A percentile compares a stretch with the other conserved stretches of the same genome.
phyloP scores from a whole-genome alignment of 1,140 invertebrate species.

The Sitophilus oryzae region DNA sequence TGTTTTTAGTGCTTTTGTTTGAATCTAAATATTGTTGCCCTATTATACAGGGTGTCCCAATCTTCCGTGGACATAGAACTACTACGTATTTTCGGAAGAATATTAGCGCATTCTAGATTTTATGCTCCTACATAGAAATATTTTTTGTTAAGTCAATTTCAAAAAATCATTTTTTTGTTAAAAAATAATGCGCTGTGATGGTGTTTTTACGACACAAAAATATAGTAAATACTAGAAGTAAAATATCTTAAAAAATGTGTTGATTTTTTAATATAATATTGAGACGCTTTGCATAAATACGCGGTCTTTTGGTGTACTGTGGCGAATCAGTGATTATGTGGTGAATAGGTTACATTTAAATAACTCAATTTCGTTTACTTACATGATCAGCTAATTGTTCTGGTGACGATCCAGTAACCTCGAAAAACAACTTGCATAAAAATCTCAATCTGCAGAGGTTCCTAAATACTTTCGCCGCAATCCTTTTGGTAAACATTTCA shows the following conservation, averaged over 20 bases:
- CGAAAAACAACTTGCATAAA: not conserved
- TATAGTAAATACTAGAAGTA: no score
- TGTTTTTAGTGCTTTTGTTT: not conserved
- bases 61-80: no score
- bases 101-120: no score
- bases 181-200: no score
- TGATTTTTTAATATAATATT: not conserved
- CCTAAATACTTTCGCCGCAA: not conserved
- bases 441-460: not conserved
- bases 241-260: not conserved
- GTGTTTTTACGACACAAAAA: no score
- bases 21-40: no score
- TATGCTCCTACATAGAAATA: no score
- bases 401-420: not conserved
- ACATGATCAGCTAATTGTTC: constrained; percentile 4
- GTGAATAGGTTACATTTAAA: not conserved
- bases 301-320: not conserved
- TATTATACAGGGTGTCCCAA: no score
- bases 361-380: not conserved
- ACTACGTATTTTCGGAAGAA: no score
- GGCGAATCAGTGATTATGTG: not conserved
- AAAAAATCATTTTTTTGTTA: no score
- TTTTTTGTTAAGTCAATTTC: no score
- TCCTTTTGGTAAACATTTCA: constrained; percentile 10
- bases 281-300: not conserved